Percentiles rank a stretch among this genome's conserved stretches.
phyloP scores from a whole-genome alignment of 2,888 invertebrate species.

The Drosophila colorata region DNA sequence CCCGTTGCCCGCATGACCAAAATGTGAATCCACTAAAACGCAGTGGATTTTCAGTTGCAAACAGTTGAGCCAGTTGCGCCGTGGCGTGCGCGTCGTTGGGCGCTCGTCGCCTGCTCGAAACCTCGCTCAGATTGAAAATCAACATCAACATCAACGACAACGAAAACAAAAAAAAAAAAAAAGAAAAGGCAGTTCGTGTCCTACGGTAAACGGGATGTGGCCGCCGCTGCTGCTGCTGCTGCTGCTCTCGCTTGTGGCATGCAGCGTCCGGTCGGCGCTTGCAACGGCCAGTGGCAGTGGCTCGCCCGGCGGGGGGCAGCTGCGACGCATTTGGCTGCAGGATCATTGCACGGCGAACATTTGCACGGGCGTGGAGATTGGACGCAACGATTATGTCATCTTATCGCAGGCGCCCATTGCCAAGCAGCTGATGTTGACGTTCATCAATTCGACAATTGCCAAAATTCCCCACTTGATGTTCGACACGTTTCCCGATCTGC shows the following conservation, averaged over 20 bases:
- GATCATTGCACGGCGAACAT: conserved; percentile 82
- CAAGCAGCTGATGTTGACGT: conserved; percentile 80
- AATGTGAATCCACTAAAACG: conserved; percentile 42
- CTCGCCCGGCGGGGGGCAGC: conserved; percentile 59
- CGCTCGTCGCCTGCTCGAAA: conserved; percentile 60
- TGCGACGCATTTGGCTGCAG: conserved; percentile 84
- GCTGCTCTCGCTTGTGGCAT: conserved; percentile 23
- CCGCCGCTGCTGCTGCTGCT: conserved; percentile 27
- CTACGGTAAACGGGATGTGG: conserved; percentile 36
- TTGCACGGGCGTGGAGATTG: conserved; percentile 79
- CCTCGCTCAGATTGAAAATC: neutral
- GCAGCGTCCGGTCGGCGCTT: neutral
- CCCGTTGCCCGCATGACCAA: conserved; percentile 36
- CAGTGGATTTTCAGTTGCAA: conserved; percentile 36
- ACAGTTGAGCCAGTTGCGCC: conserved; percentile 75
- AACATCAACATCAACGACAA: neutral
- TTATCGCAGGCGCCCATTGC: conserved; percentile 80
- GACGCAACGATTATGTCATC: conserved; percentile 83
- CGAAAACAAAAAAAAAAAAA: no score
- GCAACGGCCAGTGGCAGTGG: conserved; percentile 3
- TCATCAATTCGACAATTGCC: conserved; percentile 83
- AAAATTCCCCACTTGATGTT: conserved; percentile 84
- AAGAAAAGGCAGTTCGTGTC: neutral
- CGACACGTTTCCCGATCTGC: conserved; percentile 83
- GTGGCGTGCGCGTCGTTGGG: conserved; percentile 76